These are phyloP conservation scores for Ptychoptera albimana DNA, from an alignment of 2,888 invertebrate genomes.

Conservation along the genomic window DNA sequence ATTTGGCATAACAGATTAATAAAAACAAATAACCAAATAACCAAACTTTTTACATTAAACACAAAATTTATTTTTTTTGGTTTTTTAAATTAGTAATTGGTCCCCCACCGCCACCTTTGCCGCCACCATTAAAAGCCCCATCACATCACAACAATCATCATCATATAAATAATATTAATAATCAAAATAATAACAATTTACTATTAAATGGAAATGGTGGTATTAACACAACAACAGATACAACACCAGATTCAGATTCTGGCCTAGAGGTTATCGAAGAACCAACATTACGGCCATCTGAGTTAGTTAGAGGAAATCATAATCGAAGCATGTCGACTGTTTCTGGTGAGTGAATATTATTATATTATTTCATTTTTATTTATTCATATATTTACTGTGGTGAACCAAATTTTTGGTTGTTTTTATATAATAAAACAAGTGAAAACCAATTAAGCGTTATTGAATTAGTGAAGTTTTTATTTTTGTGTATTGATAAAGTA, in stretches of 20 bases:
- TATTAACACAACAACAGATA: constrained; percentile 8
- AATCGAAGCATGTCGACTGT: constrained; percentile 38
- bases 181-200: constrained; percentile 1
- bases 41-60: no score
- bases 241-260: constrained; percentile 25
- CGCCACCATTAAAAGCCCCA: constrained; percentile 37
- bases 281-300: constrained; percentile 48
- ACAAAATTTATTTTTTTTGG: background rate
- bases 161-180: constrained; percentile 6
- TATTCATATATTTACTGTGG: constrained; percentile 1
- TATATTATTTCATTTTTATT: constrained; percentile 7
- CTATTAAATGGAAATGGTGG: background rate
- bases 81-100: constrained; percentile 23
- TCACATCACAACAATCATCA: constrained; percentile 9
- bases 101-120: constrained; percentile 57
- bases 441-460: background rate
- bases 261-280: constrained; percentile 46
- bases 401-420: constrained; percentile 9
- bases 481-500: no score
- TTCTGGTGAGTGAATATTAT: constrained; percentile 27
- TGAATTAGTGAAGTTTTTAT: no score
- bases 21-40: no score
- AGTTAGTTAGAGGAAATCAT: constrained; percentile 41
- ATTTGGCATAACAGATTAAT: no score
- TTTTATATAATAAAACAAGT: constrained; percentile 13